These are phyloP conservation scores for Dorcus hopei DNA, from an alignment of 2,888 invertebrate genomes.

Conservation along the genomic window DNA sequence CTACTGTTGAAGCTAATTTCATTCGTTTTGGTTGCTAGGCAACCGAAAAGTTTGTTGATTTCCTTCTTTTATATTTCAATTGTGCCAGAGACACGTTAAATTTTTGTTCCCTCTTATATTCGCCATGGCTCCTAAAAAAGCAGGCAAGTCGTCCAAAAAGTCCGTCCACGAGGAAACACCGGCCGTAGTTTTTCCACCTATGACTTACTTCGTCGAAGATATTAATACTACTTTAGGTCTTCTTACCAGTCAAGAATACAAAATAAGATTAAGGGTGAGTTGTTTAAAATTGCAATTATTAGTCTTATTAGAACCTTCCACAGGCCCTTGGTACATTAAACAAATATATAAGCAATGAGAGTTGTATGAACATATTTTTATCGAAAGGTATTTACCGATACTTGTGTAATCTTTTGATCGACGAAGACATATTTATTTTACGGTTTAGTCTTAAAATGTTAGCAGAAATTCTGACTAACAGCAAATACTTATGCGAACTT, in stretches of 20 bases:
- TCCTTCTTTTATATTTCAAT: too few species aligned
- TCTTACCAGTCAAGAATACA: background rate
- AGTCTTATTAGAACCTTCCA: too few species aligned
- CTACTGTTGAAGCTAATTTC: too few species aligned
- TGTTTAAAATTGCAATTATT: background rate
- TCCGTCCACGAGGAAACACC: background rate
- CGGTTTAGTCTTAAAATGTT: slow-evolving; percentile 1
- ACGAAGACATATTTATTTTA: background rate
- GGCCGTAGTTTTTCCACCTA: background rate
- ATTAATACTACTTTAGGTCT: background rate
- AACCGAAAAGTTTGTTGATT: too few species aligned
- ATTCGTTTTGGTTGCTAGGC: too few species aligned
- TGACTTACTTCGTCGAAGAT: background rate
- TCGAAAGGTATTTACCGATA: background rate
- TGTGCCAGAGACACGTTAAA: too few species aligned
- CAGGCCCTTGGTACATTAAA: background rate
- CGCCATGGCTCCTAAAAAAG: background rate
- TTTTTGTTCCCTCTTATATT: too few species aligned
- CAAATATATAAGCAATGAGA: background rate
- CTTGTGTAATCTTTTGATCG: background rate
- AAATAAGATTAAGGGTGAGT: background rate
- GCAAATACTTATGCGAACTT: background rate
- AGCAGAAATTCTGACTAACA: background rate
- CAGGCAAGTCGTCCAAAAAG: background rate
- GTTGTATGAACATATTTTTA: background rate